A percentile compares a stretch with the other conserved stretches of the same genome.
phyloP scores from a whole-genome alignment of 2,113 vertebrate species.

The Petroica traversi region DNA sequence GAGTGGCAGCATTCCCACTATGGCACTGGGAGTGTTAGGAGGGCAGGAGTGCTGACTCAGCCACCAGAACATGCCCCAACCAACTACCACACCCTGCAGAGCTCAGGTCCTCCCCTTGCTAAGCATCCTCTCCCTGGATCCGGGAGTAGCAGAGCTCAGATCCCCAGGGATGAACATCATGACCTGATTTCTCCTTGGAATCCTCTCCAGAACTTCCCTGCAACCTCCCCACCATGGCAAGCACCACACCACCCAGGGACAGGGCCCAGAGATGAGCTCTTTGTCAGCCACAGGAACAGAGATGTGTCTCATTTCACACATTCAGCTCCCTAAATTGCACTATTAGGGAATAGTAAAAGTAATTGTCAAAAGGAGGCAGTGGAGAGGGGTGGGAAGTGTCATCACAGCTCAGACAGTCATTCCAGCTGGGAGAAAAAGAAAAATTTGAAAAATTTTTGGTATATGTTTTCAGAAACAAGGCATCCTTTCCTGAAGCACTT shows the following conservation, averaged over 20 bases:
- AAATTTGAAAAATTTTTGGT: neutral
- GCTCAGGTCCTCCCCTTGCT: neutral
- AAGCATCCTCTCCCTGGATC: neutral
- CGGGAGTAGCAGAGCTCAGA: rapidly evolving
- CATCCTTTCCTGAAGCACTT: neutral
- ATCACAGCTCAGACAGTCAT: neutral
- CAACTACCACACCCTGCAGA: slow-evolving; percentile 11
- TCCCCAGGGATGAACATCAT: neutral
- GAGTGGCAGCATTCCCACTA: neutral
- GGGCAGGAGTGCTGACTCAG: slow-evolving; percentile 36
- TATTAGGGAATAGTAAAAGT: neutral
- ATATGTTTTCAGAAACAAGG: neutral
- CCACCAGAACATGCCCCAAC: neutral
- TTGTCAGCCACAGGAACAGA: neutral
- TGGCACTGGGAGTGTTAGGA: neutral
- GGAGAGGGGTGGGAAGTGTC: neutral
- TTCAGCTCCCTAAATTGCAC: neutral
- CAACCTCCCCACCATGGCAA: neutral
- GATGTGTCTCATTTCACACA: neutral
- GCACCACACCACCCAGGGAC: rapidly evolving
- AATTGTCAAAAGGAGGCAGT: rapidly evolving
- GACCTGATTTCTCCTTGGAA: neutral
- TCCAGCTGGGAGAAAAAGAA: neutral
- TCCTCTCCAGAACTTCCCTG: neutral
- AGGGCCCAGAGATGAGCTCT: neutral